Percentiles rank a stretch among this genome's conserved stretches.
These are phyloP conservation scores for Euphydryas editha DNA, from an alignment of 2,888 invertebrate genomes.

Conservation along the genomic window DNA sequence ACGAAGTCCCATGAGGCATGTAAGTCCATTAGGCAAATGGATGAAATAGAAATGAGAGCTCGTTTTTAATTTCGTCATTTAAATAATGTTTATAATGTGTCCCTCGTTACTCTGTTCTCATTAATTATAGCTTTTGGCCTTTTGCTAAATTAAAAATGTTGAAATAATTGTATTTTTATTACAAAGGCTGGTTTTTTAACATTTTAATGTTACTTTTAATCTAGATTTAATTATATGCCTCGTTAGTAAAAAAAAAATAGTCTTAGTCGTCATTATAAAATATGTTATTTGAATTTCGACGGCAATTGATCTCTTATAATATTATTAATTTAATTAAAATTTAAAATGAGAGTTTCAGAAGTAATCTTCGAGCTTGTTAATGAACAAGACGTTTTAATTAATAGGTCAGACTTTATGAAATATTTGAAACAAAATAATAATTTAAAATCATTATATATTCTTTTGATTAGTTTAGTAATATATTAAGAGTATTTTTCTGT, in stretches of 20 bases:
- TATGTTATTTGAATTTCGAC: constrained; percentile 14
- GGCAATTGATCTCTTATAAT: constrained; percentile 25
- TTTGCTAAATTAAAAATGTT: constrained; percentile 24
- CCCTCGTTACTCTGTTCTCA: constrained; percentile 45
- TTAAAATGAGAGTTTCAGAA: constrained; percentile 39
- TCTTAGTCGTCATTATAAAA: background rate
- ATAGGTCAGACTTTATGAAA: constrained; percentile 32
- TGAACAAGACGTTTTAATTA: constrained; percentile 42
- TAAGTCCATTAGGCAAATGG: constrained; percentile 82
- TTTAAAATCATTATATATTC: background rate
- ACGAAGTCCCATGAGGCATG: constrained; percentile 75
- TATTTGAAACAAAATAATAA: constrained; percentile 8
- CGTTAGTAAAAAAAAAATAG: background rate
- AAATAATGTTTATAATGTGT: constrained; percentile 70
- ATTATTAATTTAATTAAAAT: constrained; percentile 42
- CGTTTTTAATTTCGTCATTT: constrained; percentile 77
- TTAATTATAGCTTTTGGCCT: constrained; percentile 33
- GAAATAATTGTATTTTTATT: constrained; percentile 8
- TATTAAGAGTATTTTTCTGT: too few relatives aligned
- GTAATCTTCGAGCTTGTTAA: constrained; percentile 42
- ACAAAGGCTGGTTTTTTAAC: background rate
- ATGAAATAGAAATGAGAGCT: constrained; percentile 72
- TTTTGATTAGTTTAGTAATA: background rate
- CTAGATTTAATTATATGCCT: background rate
- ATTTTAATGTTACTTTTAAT: background rate